Base-by-base conservation (phyloP, 2,888 invertebrate species). In the Volucella inflata region DNA sequence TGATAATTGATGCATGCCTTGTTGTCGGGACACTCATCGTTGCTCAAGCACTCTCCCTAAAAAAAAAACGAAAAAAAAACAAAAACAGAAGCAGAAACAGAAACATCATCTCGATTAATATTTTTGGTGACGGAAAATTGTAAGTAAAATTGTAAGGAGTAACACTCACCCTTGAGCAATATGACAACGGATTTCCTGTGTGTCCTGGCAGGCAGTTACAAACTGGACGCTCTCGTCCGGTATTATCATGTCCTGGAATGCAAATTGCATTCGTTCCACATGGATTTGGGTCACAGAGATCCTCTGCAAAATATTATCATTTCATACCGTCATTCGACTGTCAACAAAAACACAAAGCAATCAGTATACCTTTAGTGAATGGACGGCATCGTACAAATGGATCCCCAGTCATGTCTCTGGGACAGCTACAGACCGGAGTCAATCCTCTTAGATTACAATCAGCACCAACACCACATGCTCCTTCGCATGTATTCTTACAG, bases 201-300 rank as follows among this genome's bases (percentile, higher is more conserved):
- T 95, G 96, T 55, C 97, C 97, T 3, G 94, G 92, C 12, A 95
- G 94, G 89, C 97, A 97, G 10, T 96, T 97, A 90, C 97, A 97
- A 55, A 97, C 97, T 8, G 97, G 97, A 6, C 97, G 94, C 89
- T 97, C 97, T 71, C 95, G 95, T 53, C 96, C 96, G 8, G 95
- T 95, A 81, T 95, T 95, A 91, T 97, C 97, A 90, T 96, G 95
- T 2, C 97, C 97, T 0, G 97, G 97, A 16, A 95, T 95, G 89
- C 97, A 97, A 81, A 91, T 89, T 59, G 92, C 92, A 87, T 92
- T 92, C 12, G 92, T 92, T 50, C 97, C 97, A 88, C 97, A 97
- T n/a, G 97, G 97, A 92, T 97, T 97, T 0, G 97, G 97, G 87
- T 95, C 94, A 90, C 97, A 97, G 3, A 97, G 94, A 90, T 97